Evolutionary conservation across 2,888 invertebrate species (phyloP), one percentile per base, ranked within the genome.

Genomic region (Pseudococcus viburni): DNA sequence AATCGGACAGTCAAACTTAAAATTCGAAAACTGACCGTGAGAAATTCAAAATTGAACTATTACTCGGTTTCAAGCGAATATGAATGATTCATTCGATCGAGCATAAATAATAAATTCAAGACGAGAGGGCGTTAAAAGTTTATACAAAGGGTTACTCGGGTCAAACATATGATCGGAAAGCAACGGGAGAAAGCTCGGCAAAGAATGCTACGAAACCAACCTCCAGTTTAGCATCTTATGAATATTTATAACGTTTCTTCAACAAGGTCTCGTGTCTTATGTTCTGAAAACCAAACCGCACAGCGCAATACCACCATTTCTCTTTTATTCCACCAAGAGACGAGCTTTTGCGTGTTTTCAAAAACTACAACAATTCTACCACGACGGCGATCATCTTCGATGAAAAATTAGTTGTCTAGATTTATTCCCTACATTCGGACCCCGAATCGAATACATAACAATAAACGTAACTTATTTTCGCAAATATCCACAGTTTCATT

Each of bases 221-320:
- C 42, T 80, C 73, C 33, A 39, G 80, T 80, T 80, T 80, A 80
- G 42, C 80, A 42, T 80, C 80, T 80, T 80, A 80, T 80, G 80
- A 80, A 80, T 80, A 80, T 80, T 80, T 80, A 80, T 80, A 80
- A 80, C 80, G 80, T 42, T 80, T 80, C 80, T 80, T 80, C 80
- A 19, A 80, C 80, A 42, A 80, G 42, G 46, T 80, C 39, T n/a
- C n/a, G 42, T 42, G 42, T 80, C 42, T 80, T 42, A 42, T 42
- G 39, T 80, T 80, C 80, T 4, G 42, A 42, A 80, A 80, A 80
- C 80, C 80, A 22, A 33, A 33, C 26, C 26, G 26, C 80, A 42
- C 80, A 80, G 42, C 80, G 19, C 42, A 46, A 42, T 80, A 42
- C 80, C 80, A 42, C 33, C 11, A 33, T 73, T 26, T 26, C 12